Evolutionary conservation across 2,888 invertebrate species (phyloP).

Genomic region (Orchesella flavescens): DNA sequence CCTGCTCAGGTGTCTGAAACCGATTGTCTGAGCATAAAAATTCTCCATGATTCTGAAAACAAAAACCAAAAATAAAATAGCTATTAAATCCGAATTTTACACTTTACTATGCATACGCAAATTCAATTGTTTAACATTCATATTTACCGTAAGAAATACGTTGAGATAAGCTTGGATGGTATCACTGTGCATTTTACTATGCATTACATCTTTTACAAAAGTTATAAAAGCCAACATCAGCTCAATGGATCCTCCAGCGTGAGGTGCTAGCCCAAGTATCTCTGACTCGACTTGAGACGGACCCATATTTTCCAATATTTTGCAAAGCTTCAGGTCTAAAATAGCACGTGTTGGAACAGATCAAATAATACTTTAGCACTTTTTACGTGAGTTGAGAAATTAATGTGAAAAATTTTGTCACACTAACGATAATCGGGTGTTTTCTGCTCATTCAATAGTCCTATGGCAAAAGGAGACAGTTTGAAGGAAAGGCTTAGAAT

Average conservation of each 20-base stretch:
- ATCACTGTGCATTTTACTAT: slow-evolving; percentile 88
- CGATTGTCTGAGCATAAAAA: background rate
- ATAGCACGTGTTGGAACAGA: background rate
- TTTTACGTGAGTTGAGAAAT: background rate
- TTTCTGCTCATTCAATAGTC: slow-evolving; percentile 32
- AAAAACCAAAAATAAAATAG: background rate
- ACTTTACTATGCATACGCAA: background rate
- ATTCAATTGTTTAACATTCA: no score
- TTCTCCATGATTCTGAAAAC: slow-evolving; percentile 30
- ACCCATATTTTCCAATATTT: slow-evolving; percentile 81
- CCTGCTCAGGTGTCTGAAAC: slow-evolving; percentile 1
- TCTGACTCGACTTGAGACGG: slow-evolving; percentile 92
- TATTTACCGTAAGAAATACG: slow-evolving; percentile 84
- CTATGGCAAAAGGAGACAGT: slow-evolving; percentile 33
- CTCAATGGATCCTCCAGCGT: slow-evolving; percentile 81
- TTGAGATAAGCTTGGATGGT: slow-evolving; percentile 91
- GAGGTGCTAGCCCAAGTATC: slow-evolving; percentile 85
- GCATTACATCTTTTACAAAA: slow-evolving; percentile 82
- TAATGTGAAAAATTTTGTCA: background rate
- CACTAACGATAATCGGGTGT: slow-evolving; percentile 8
- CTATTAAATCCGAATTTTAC: slow-evolving; percentile 1
- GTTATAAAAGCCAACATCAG: slow-evolving; percentile 86
- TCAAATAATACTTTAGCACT: slow-evolving; percentile 11
- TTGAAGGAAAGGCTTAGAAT: slow-evolving; percentile 43
- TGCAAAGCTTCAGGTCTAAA: slow-evolving; percentile 77